phyloP scores from a whole-genome alignment of 2,113 vertebrate genomes.

The Aepyceros melampus region DNA sequence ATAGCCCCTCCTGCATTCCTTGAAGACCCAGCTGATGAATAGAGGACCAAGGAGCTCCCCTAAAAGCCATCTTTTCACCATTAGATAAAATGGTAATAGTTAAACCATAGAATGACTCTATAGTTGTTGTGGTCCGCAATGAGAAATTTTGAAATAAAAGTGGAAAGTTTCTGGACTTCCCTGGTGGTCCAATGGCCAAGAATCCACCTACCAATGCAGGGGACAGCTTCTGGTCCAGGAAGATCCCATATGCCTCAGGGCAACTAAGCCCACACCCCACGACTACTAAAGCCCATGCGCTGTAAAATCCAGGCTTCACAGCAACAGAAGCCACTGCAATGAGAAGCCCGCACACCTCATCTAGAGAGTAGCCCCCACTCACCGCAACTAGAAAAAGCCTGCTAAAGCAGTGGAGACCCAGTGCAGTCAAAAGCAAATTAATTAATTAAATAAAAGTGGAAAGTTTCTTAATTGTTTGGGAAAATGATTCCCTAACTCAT shows the following conservation, averaged over 20 bases:
- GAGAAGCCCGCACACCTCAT: not conserved
- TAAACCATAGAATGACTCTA: not conserved
- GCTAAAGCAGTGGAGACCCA: not conserved
- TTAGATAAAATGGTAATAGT: not conserved
- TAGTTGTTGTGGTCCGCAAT: not conserved
- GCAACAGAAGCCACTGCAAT: not conserved
- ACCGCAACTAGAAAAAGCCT: not conserved
- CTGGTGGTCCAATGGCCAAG: not conserved
- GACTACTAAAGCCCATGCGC: not conserved
- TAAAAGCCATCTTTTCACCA: not conserved
- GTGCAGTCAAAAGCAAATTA: not conserved
- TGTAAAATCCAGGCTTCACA: not conserved
- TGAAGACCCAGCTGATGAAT: not conserved
- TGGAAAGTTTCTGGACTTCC: not conserved
- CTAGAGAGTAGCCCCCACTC: not conserved
- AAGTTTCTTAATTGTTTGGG: not conserved
- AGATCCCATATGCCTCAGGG: not conserved
- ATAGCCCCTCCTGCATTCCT: not conserved
- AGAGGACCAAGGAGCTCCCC: not conserved
- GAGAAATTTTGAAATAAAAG: not conserved
- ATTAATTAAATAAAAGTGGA: not conserved
- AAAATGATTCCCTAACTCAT: not conserved
- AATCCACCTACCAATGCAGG: not conserved
- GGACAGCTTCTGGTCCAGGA: not conserved
- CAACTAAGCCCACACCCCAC: not conserved